Evolutionary conservation across 2,888 invertebrate genomes (phyloP).

Genomic region (Apamea crenata): DNA sequence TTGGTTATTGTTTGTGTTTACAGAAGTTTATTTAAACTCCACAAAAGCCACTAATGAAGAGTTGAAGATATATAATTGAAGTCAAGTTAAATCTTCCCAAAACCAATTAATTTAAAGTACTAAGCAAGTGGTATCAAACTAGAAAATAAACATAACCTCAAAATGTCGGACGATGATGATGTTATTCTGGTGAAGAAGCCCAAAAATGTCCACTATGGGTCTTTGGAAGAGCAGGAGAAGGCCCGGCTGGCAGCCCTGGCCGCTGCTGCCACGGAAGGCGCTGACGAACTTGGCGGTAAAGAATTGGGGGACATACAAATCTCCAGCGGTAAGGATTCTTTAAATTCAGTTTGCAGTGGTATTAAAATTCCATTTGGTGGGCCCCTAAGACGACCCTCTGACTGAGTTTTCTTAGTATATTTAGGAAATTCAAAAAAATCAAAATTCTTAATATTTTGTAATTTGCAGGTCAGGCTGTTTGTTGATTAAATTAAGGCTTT

Average conservation of each 20-base stretch:
- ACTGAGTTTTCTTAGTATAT: too few species aligned
- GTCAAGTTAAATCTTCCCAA: not conserved
- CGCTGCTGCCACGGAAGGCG: constrained; percentile 90
- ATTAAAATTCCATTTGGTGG: not conserved
- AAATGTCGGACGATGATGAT: constrained; percentile 97
- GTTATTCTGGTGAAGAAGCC: constrained; percentile 93
- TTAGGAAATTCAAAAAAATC: not conserved
- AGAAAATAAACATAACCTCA: constrained; percentile 79
- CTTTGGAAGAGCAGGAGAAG: constrained; percentile 96
- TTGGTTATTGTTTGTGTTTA: constrained; percentile 10
- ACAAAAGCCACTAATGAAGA: not conserved
- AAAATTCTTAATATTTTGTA: too few species aligned
- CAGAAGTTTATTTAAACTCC: not conserved
- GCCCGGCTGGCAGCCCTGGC: constrained; percentile 91
- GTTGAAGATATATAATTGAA: not conserved
- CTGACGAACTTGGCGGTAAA: constrained; percentile 91
- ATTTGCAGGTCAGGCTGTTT: too few species aligned
- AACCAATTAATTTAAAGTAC: not conserved
- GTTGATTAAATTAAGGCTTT: too few species aligned
- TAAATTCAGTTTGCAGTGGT: not conserved
- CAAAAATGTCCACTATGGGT: constrained; percentile 96
- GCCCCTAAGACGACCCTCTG: not conserved
- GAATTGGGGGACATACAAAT: constrained; percentile 92
- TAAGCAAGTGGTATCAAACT: constrained; percentile 21
- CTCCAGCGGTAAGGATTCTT: constrained; percentile 88